Evolutionary conservation across 2,888 invertebrate genomes (phyloP).

Genomic region (Anagyrus pseudococci): DNA sequence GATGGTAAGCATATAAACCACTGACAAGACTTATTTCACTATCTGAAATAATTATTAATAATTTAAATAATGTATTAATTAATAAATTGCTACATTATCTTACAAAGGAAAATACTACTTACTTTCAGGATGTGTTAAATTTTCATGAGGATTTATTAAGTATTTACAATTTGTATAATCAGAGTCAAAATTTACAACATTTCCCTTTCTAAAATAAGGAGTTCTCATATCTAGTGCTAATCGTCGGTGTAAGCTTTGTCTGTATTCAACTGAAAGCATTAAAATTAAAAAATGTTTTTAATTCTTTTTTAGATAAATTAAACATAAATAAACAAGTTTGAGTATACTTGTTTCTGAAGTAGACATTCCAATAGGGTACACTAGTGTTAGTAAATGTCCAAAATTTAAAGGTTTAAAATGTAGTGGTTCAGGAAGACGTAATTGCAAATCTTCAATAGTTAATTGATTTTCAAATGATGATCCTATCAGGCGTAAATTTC

Average conservation of each 20-base stretch:
- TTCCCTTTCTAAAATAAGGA: conserved; percentile 80
- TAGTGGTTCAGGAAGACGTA: conserved; percentile 71
- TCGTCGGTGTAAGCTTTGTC: conserved; percentile 75
- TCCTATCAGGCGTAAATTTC: conserved; percentile 73
- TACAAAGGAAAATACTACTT: conserved; percentile 24
- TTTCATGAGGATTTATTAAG: conserved; percentile 79
- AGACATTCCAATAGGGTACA: conserved; percentile 71
- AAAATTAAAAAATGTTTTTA: conserved; percentile 7
- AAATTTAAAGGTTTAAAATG: conserved; percentile 78
- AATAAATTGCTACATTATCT: conserved; percentile 6
- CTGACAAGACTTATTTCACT: conserved; percentile 67
- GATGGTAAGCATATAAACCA: conserved; percentile 92
- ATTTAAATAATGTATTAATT: conserved; percentile 5
- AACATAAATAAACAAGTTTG: conserved; percentile 1
- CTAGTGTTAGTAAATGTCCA: conserved; percentile 79
- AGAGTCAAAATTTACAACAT: conserved; percentile 67
- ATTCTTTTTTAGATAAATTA: conserved; percentile 1
- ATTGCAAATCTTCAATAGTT: conserved; percentile 61
- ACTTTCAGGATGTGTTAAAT: conserved; percentile 58
- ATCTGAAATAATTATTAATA: conserved; percentile 30
- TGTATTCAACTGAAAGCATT: conserved; percentile 67
- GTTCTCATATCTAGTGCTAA: conserved; percentile 72
- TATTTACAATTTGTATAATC: conserved; percentile 62
- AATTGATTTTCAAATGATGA: conserved; percentile 69
- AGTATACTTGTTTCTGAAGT: conserved; percentile 74